Conservation (phyloP, 2,888 invertebrate genomes). For the Clivina fossor region DNA sequence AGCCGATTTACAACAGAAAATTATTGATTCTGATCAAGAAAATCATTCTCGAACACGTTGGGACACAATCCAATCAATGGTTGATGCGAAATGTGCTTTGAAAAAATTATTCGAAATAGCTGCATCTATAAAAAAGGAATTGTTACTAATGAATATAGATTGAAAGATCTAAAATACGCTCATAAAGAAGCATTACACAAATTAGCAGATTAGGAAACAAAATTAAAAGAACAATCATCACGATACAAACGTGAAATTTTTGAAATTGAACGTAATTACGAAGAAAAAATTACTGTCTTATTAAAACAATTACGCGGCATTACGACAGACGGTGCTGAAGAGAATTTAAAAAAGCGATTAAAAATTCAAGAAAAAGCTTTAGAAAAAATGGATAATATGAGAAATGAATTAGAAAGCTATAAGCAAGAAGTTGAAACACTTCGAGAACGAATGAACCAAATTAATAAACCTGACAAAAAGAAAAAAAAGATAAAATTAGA, state of each 20-base stretch:
- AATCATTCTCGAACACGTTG: too few species aligned
- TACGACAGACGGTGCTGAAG: slow-evolving; percentile 42
- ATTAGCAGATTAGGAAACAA: slow-evolving; percentile 35
- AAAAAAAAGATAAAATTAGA: too few species aligned
- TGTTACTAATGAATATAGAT: slow-evolving; percentile 42
- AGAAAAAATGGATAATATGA: slow-evolving; percentile 49
- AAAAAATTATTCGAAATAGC: slow-evolving; percentile 65
- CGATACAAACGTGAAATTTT: slow-evolving; percentile 42
- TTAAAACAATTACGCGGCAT: slow-evolving; percentile 46
- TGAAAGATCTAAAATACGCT: slow-evolving; percentile 58
- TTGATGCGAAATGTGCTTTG: slow-evolving; percentile 75
- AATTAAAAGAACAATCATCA: slow-evolving; percentile 39
- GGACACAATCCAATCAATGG: slow-evolving; percentile 73
- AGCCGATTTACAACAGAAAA: slow-evolving; percentile 76
- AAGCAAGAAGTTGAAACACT: slow-evolving; percentile 55
- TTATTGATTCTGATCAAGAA: slow-evolving; percentile 80
- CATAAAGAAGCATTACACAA: slow-evolving; percentile 50
- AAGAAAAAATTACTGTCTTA: slow-evolving; percentile 49
- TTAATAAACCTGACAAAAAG: too few species aligned
- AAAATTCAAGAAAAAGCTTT: slow-evolving; percentile 43
- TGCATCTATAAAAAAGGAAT: slow-evolving; percentile 54
- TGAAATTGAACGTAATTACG: slow-evolving; percentile 47
- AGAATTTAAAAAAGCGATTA: slow-evolving; percentile 39
- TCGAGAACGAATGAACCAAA: slow-evolving; percentile 16
- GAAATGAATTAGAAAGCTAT: slow-evolving; percentile 55